Percentiles rank a stretch among this genome's conserved stretches.
Conservation (phyloP, 2,797 vertebrate genomes). For the Anniella stebbinsi region DNA sequence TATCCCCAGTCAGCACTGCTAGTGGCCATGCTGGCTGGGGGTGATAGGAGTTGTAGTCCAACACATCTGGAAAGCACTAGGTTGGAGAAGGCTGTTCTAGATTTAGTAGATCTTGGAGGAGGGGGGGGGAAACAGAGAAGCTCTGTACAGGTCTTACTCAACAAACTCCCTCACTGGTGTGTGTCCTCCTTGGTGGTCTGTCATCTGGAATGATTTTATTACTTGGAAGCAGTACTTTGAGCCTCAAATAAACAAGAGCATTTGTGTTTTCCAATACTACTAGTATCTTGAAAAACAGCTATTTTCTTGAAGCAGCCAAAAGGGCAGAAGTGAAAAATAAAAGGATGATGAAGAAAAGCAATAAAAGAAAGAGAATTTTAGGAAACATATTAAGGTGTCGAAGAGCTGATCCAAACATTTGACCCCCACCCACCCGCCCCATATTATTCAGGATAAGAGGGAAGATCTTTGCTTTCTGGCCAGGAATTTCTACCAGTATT, state of each 20-base stretch:
- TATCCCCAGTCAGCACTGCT: not conserved
- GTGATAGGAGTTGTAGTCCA: not conserved
- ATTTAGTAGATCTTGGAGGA: constrained; percentile 32
- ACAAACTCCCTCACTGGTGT: constrained; percentile 48
- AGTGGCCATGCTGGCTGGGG: not conserved
- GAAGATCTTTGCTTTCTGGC: not conserved
- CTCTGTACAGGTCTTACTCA: constrained; percentile 59
- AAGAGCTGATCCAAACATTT: constrained; percentile 15
- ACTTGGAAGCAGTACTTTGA: constrained; percentile 71
- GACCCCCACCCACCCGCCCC: not conserved
- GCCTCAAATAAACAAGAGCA: constrained; percentile 72
- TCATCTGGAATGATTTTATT: constrained; percentile 72
- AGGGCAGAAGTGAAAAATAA: constrained; percentile 66
- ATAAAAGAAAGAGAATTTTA: constrained; percentile 19
- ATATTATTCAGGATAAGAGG: constrained; percentile 23
- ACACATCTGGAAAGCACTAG: not conserved
- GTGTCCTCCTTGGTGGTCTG: constrained; percentile 71
- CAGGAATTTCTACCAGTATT: constrained; percentile 23
- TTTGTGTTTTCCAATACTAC: constrained; percentile 68
- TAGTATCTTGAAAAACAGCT: constrained; percentile 61
- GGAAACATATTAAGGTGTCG: constrained; percentile 11
- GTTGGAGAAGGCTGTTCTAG: not conserved
- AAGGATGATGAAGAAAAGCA: constrained; percentile 49
- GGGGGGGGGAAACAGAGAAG: constrained; percentile 21
- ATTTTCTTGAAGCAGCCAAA: constrained; percentile 60